Evolutionary conservation across 92 coral and sea anemone genomes (phyloP).

Genomic region (Porites evermanni): DNA sequence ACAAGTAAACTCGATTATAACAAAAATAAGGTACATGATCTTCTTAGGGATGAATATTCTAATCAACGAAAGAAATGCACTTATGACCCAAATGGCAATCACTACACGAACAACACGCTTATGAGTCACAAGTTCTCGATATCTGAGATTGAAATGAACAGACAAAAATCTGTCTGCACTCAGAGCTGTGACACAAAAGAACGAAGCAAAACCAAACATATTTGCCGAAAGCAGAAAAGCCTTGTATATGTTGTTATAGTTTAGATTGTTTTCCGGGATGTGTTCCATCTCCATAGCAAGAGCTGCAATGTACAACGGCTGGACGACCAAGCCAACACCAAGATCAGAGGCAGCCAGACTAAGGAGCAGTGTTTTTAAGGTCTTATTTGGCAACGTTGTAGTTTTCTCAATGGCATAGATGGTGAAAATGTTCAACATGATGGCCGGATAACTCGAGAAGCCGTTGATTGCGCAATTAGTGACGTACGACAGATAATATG

Average conservation of each 20-base stretch:
- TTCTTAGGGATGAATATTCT: background rate
- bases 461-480: background rate
- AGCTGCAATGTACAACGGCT: background rate
- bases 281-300: constrained; percentile 1
- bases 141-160: background rate
- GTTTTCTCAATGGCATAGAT: background rate
- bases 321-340: constrained; percentile 11
- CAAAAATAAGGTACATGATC: background rate
- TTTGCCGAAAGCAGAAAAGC: background rate
- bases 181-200: background rate
- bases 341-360: constrained; percentile 22
- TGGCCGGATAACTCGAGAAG: background rate
- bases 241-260: background rate
- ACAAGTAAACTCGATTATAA: background rate
- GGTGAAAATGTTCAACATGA: background rate
- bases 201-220: background rate
- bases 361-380: constrained; percentile 6
- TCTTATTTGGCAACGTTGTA: background rate
- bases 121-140: background rate
- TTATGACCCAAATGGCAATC: background rate
- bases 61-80: constrained; percentile 1
- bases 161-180: constrained; percentile 1
- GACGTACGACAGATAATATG: background rate
- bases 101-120: background rate
- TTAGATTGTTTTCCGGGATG: background rate